phyloP scores from a whole-genome alignment of 1,140 invertebrate species.

The Neocloeon triangulifer region DNA sequence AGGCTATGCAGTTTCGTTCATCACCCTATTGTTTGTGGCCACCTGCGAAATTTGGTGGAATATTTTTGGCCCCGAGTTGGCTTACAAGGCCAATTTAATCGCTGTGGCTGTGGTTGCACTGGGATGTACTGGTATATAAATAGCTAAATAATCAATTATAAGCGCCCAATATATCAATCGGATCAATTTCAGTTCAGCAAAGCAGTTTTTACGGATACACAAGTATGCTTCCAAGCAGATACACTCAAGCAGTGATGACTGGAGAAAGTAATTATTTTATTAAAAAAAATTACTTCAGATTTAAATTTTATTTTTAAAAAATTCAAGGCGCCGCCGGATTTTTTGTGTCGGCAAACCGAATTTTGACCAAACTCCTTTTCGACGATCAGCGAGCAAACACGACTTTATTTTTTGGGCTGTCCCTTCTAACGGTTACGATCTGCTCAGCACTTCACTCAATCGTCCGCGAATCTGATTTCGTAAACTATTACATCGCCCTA shows the following conservation, averaged over 20 bases:
- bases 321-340: conserved; percentile 57
- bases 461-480: conserved; percentile 51
- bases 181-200: conserved; percentile 51
- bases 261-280: conserved; percentile 54
- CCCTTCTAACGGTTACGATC: conserved; percentile 42
- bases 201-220: conserved; percentile 87
- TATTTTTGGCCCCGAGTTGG: conserved; percentile 39
- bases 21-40: conserved; percentile 58
- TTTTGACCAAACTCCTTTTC: conserved; percentile 54
- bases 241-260: conserved; percentile 82
- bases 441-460: too few relatives aligned
- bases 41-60: conserved; percentile 68
- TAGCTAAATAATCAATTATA: too few relatives aligned
- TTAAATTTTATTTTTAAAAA: background rate
- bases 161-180: too few relatives aligned
- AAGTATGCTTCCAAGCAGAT: conserved; percentile 67
- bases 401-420: conserved; percentile 62
- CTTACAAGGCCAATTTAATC: conserved; percentile 59
- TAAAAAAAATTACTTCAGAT: background rate
- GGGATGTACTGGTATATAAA: conserved; percentile 67
- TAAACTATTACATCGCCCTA: conserved; percentile 55
- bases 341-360: conserved; percentile 59
- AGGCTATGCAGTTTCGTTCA: conserved; percentile 63
- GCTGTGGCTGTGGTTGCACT: conserved; percentile 66
- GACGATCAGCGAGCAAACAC: conserved; percentile 54